phyloP scores from a whole-genome alignment of 2,888 invertebrate genomes.

The Drosophila cognata region DNA sequence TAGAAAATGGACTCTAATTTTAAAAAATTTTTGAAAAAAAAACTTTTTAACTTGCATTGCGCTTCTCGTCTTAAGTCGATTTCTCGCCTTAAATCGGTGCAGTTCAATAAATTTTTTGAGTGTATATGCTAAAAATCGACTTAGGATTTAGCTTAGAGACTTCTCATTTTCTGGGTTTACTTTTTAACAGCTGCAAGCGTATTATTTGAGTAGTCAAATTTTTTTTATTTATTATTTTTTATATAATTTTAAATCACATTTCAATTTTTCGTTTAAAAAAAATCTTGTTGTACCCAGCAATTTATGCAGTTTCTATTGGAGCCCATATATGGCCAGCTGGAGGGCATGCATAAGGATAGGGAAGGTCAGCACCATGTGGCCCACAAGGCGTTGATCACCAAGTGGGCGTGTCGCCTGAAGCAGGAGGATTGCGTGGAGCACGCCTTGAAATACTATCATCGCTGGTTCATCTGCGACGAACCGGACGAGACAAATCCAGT shows the following conservation, averaged over 20 bases:
- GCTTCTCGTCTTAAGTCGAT: too few species aligned
- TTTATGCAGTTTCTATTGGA: slow-evolving; percentile 88
- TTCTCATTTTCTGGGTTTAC: background rate
- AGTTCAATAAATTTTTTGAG: too few species aligned
- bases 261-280: background rate
- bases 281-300: slow-evolving; percentile 84
- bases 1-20: background rate
- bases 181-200: background rate
- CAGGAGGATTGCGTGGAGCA: slow-evolving; percentile 88
- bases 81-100: too few species aligned
- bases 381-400: slow-evolving; percentile 86
- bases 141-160: background rate
- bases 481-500: slow-evolving; percentile 88
- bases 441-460: slow-evolving; percentile 87
- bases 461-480: slow-evolving; percentile 87
- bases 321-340: slow-evolving; percentile 87
- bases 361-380: slow-evolving; percentile 86
- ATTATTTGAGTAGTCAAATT: background rate
- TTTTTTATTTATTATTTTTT: background rate
- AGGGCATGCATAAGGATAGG: slow-evolving; percentile 85
- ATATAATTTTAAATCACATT: background rate
- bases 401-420: slow-evolving; percentile 88
- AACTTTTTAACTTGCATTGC: too few species aligned
- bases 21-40: too few species aligned
- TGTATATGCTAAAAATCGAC: too few species aligned